Percentiles rank a stretch among this genome's conserved stretches.
phyloP scores from a whole-genome alignment of 1,140 invertebrate species.

The Notospermus geniculatus region DNA sequence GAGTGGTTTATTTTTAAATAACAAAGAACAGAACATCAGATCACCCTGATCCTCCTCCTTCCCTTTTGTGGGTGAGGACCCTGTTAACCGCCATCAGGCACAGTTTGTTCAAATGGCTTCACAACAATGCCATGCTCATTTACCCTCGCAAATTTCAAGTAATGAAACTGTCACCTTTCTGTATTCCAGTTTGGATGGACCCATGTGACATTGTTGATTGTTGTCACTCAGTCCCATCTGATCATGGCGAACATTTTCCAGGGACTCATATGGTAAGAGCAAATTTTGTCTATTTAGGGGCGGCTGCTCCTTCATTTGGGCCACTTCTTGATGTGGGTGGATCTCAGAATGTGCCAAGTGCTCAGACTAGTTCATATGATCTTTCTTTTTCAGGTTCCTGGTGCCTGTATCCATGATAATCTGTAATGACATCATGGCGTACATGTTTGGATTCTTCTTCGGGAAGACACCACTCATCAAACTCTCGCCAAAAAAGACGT shows the following conservation, averaged over 20 bases:
- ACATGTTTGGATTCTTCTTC: conserved; percentile 99
- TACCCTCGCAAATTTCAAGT: too few relatives aligned
- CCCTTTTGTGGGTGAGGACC: too few relatives aligned
- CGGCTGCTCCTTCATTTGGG: background rate
- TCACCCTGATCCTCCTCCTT: too few relatives aligned
- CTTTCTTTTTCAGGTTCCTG: conserved; percentile 84
- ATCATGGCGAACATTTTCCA: conserved; percentile 99
- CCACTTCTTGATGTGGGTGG: background rate
- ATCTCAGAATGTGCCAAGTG: too few relatives aligned
- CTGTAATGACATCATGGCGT: conserved; percentile 99
- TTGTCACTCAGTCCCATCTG: conserved; percentile 96
- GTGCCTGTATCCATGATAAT: conserved; percentile 98
- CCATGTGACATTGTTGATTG: conserved; percentile 94
- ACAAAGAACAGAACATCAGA: too few relatives aligned
- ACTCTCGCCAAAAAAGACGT: conserved; percentile 91
- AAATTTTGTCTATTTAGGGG: background rate
- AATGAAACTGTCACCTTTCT: too few relatives aligned
- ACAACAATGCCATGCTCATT: too few relatives aligned
- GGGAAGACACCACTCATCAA: conserved; percentile 97
- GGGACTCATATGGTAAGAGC: conserved; percentile 77
- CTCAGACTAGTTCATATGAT: too few relatives aligned
- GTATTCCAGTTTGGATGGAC: conserved; percentile 91
- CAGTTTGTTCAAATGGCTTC: too few relatives aligned
- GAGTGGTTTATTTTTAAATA: too few relatives aligned
- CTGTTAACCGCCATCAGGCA: too few relatives aligned